Evolutionary conservation across 2,113 vertebrate species (phyloP).

Genomic region (Callochromis pleurospilus): DNA sequence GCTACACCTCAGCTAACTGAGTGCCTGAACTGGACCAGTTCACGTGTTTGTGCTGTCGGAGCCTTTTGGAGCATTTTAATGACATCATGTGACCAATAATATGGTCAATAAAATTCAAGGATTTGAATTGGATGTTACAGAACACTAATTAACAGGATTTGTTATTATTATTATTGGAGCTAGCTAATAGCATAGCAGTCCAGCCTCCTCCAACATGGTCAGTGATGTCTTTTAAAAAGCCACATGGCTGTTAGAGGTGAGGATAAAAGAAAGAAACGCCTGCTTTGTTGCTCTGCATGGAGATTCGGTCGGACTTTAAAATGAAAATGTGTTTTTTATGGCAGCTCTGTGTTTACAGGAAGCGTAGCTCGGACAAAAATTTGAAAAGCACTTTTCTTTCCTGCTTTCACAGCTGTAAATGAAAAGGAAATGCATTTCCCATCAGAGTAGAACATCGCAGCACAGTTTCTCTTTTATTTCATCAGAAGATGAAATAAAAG

Average conservation of each 20-base stretch:
- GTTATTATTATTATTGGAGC: background rate
- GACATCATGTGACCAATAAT: background rate
- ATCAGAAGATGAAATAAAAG: background rate
- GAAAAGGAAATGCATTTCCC: background rate
- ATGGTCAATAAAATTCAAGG: background rate
- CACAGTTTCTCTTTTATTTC: background rate
- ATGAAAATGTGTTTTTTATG: background rate
- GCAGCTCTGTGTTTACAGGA: background rate
- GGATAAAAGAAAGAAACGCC: background rate
- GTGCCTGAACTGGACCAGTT: background rate
- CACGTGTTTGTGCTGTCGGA: background rate
- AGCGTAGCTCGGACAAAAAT: background rate
- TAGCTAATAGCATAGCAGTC: background rate
- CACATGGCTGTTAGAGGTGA: rapidly evolving
- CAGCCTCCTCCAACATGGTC: background rate
- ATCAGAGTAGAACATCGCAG: background rate
- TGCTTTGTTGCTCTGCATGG: background rate
- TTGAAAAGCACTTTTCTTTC: background rate
- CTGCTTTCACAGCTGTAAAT: background rate
- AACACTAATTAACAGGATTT: background rate
- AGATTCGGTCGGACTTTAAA: rapidly evolving
- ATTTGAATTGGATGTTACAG: background rate
- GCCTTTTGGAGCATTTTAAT: background rate
- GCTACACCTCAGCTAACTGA: background rate
- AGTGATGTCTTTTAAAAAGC: background rate